Percentiles rank a stretch among this genome's conserved stretches.
phyloP scores from a whole-genome alignment of 1,140 invertebrate species.

The Camponotus pennsylvanicus region DNA sequence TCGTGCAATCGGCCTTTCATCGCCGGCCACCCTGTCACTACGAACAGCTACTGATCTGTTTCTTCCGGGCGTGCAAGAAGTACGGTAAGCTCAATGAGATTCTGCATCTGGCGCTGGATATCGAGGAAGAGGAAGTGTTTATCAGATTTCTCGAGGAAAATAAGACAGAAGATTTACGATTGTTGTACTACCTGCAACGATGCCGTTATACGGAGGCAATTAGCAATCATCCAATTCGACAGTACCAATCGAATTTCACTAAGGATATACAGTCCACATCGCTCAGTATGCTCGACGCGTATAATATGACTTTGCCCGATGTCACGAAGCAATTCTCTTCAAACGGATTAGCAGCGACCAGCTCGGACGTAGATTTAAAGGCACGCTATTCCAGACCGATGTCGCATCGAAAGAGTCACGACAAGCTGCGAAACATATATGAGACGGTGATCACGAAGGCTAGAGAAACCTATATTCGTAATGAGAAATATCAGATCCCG shows the following conservation, averaged over 20 bases:
- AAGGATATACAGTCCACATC: conserved; percentile 54
- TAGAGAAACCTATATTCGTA: conserved; percentile 78
- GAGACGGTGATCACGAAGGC: conserved; percentile 80
- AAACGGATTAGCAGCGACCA: conserved; percentile 22
- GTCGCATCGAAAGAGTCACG: conserved; percentile 77
- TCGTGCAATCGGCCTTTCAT: conserved; percentile 88
- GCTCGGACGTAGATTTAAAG: conserved; percentile 48
- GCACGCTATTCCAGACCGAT: conserved; percentile 79
- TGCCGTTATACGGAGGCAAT: conserved; percentile 84
- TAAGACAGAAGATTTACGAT: conserved; percentile 79
- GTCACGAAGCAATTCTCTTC: conserved; percentile 78
- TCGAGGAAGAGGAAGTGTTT: conserved; percentile 87
- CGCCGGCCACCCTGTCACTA: conserved; percentile 85
- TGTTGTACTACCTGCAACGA: conserved; percentile 83
- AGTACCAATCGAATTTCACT: not conserved
- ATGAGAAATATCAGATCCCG: conserved; percentile 76
- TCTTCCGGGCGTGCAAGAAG: conserved; percentile 84
- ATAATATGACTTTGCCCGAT: conserved; percentile 81
- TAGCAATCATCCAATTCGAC: conserved; percentile 77
- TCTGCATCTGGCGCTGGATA: conserved; percentile 86
- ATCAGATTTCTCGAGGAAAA: conserved; percentile 85
- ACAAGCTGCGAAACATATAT: conserved; percentile 71
- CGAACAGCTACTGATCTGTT: conserved; percentile 78
- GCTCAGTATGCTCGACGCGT: conserved; percentile 77
- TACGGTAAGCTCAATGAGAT: conserved; percentile 86